phyloP scores from a whole-genome alignment of 2,888 invertebrate genomes.

The Orchesellides sinensis region DNA sequence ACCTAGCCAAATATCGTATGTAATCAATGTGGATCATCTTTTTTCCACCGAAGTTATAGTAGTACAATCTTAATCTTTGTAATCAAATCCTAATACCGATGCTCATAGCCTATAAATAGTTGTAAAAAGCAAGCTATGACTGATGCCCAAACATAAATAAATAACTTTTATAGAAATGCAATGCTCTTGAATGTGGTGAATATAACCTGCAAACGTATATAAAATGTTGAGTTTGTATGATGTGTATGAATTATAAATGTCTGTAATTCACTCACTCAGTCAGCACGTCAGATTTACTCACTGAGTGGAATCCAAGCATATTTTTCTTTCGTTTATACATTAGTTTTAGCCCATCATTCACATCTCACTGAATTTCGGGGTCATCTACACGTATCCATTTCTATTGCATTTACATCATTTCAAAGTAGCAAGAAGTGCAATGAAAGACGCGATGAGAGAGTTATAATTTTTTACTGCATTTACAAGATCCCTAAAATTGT shows the following conservation, averaged over 20 bases:
- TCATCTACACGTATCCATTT: slow-evolving; percentile 46
- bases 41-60: slow-evolving; percentile 1
- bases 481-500: too few relatives aligned
- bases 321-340: slow-evolving; percentile 16
- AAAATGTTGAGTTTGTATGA: too few relatives aligned
- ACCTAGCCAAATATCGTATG: slow-evolving; percentile 32
- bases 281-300: slow-evolving; percentile 22
- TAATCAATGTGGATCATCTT: slow-evolving; percentile 62
- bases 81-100: background rate
- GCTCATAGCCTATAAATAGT: background rate
- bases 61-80: background rate
- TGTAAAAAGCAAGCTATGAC: background rate
- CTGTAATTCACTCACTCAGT: slow-evolving; percentile 33
- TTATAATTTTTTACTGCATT: too few relatives aligned
- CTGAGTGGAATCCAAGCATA: background rate
- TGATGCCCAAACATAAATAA: background rate
- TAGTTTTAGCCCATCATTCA: slow-evolving; percentile 64
- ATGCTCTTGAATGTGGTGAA: too few relatives aligned
- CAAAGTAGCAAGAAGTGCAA: slow-evolving; percentile 11
- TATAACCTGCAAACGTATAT: background rate
- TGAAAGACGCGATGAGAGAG: slow-evolving; percentile 36
- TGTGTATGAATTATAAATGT: slow-evolving; percentile 41
- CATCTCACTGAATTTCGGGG: slow-evolving; percentile 67
- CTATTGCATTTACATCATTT: slow-evolving; percentile 23
- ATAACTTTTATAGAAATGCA: too few relatives aligned